Evolutionary conservation across 2,113 vertebrate genomes (phyloP).

Genomic region (Cettia cetti): DNA sequence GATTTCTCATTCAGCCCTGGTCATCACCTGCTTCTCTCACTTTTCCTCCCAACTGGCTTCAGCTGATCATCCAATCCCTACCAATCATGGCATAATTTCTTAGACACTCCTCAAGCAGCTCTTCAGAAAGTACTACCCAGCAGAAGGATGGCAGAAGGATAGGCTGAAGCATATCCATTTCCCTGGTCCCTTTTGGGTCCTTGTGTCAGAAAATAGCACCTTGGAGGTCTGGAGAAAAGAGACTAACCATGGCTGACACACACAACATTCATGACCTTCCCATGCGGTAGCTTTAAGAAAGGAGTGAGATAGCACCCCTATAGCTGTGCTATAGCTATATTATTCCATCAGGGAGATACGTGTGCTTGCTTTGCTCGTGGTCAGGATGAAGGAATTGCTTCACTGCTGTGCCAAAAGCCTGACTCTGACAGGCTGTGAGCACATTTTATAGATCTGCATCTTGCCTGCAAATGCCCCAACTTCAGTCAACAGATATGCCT

Average conservation of each 20-base stretch:
- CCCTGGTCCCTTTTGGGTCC: background rate
- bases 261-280: background rate
- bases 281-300: background rate
- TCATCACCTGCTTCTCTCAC: background rate
- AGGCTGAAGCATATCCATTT: background rate
- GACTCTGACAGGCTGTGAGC: background rate
- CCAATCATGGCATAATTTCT: background rate
- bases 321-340: background rate
- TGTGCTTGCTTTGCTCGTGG: background rate
- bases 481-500: background rate
- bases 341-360: background rate
- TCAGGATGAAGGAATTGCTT: background rate
- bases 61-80: background rate
- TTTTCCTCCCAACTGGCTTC: background rate
- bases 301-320: background rate
- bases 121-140: background rate
- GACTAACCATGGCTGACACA: background rate
- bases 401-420: background rate
- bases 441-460: background rate
- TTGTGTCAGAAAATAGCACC: background rate
- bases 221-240: background rate
- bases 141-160: background rate
- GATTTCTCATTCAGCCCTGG: background rate
- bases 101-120: background rate
- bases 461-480: background rate